Evolutionary conservation across 2,113 vertebrate genomes (phyloP).

Genomic region (Capreolus pygargus): DNA sequence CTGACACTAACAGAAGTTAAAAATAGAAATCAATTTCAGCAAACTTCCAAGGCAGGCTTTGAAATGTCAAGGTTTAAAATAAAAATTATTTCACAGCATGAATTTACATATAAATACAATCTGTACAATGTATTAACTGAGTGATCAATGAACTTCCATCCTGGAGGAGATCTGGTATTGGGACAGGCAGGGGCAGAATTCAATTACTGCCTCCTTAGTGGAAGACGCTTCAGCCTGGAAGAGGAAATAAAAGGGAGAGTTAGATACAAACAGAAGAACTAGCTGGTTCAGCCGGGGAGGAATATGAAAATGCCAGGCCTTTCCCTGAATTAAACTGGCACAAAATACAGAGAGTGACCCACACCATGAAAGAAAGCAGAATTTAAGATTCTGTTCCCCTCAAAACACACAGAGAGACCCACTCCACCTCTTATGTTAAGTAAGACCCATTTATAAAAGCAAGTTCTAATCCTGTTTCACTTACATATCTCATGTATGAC

Average conservation of each 20-base stretch:
- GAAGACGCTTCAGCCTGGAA: constrained; percentile 81
- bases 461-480: neutral
- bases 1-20: constrained; percentile 41
- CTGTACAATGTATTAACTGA: constrained; percentile 62
- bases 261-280: neutral
- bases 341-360: neutral
- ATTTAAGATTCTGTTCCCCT: neutral
- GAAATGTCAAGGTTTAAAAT: constrained; percentile 67
- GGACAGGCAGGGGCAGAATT: neutral
- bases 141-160: constrained; percentile 61
- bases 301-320: neutral
- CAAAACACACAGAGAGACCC: neutral
- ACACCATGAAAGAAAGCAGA: neutral
- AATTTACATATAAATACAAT: constrained; percentile 82
- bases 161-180: constrained; percentile 63
- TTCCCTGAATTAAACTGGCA: neutral
- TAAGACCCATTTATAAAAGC: neutral
- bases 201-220: constrained; percentile 66
- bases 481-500: neutral
- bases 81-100: constrained; percentile 69
- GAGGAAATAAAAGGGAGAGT: constrained; percentile 18
- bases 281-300: fast-evolving
- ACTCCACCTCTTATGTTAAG: neutral
- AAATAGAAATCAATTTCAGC: constrained; percentile 60
- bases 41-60: constrained; percentile 50